Evolutionary conservation across 2,797 vertebrate species (phyloP), one percentile per base, ranked within the genome.

Genomic region (Girardinus metallicus): DNA sequence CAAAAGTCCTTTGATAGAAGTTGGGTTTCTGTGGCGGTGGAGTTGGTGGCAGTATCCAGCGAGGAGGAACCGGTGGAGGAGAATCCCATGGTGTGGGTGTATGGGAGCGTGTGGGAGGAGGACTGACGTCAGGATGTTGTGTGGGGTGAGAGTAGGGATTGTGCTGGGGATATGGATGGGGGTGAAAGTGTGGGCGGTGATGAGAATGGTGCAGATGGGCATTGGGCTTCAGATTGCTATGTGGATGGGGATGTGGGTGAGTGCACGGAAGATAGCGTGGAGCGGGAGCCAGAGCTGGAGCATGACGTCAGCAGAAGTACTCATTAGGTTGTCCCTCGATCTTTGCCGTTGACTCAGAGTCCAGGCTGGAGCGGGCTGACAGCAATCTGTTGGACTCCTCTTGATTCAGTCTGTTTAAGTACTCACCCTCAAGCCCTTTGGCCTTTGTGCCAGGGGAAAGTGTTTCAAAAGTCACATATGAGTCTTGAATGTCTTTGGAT

Each of bases 311-410:
- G 95, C 98, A 99, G 91, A 98, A 97, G 94, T 98, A 98, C 79
- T 99, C 98, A 0, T 98, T 97, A 46, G 96, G 96, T 85, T 97
- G 97, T 90, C 97, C 96, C 73, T 96, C 97, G 78, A 93, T 94
- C 88, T 96, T 95, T 80, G 96, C 96, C 29, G 96, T 92, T 77
- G 96, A 96, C 92, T 99, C 97, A 0, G 97, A 99, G 92, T 99
- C 98, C 88, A 99, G 91, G 12, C 98, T 99, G 88, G 98, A 98
- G 68, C 96, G 94, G n/a, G 97, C 95, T 0, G 98, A 99, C 29
- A 99, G 95, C 71, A 99, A 94, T 86, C 98, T 94, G 90, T 99
- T 98, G 0, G 97, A 98, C 93, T 99, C 98, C 0, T 99, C 97
- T 0, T 96, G 96, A 73, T 97, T 97, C 84, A 97, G 91, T 88